phyloP scores from a whole-genome alignment of 35 echinoderm and acorn worm species.

The Amphiura filiformis region DNA sequence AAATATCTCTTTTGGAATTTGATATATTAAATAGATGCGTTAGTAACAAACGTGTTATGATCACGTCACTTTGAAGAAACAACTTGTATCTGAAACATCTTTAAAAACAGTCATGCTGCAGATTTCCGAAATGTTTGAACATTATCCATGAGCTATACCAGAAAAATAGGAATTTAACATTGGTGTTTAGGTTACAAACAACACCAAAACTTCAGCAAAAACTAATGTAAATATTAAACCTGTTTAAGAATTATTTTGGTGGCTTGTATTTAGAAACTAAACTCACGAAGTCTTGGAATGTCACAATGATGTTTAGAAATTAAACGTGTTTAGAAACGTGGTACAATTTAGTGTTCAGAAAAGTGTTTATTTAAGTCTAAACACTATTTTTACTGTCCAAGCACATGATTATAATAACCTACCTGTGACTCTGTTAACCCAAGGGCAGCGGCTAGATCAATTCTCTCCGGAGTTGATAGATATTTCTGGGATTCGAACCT shows the following conservation, averaged over 20 bases:
- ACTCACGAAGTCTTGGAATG: neutral
- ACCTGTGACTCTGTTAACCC: constrained; percentile 73
- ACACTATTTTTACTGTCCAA: neutral
- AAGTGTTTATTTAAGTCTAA: neutral
- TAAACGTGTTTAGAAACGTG: no score
- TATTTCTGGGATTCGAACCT: constrained; percentile 63
- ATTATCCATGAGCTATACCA: no score
- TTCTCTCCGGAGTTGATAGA: constrained; percentile 76
- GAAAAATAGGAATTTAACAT: no score
- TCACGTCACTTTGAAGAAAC: neutral
- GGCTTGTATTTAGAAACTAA: no score
- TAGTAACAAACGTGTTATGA: neutral
- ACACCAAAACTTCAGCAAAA: neutral
- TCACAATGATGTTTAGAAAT: neutral
- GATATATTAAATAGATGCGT: neutral
- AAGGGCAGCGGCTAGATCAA: constrained; percentile 57
- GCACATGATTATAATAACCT: neutral
- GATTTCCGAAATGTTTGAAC: no score
- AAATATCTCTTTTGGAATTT: neutral
- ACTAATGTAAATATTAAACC: neutral
- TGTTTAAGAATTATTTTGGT: neutral
- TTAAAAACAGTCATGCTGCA: no score
- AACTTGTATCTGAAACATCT: no score
- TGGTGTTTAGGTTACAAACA: no score
- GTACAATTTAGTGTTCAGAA: neutral